A percentile compares a stretch with the other conserved stretches of the same genome.
These are phyloP conservation scores for Bubalus kerabau DNA, from an alignment of 2,113 vertebrate genomes.

Conservation along the genomic window DNA sequence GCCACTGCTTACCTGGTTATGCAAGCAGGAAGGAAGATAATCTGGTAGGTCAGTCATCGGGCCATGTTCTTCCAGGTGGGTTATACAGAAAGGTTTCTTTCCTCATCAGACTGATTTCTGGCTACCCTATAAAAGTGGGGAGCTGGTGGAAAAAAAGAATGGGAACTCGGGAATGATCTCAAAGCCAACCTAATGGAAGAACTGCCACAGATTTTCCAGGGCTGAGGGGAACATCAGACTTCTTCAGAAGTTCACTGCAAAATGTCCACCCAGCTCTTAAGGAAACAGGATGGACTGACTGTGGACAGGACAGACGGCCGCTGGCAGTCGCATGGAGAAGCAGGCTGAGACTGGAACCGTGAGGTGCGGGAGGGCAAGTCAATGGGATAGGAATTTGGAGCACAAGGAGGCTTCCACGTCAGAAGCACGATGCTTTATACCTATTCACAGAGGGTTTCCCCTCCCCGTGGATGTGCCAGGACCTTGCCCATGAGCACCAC, in stretches of 20 bases:
- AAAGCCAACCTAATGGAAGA: not conserved
- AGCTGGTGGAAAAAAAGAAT: constrained; percentile 20
- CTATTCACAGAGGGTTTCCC: not conserved
- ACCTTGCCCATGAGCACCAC: fast-evolving
- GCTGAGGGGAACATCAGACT: constrained; percentile 31
- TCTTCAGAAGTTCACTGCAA: not conserved
- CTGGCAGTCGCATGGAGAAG: not conserved
- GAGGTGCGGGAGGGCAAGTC: constrained; percentile 26
- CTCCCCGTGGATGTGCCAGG: not conserved
- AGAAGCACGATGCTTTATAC: not conserved
- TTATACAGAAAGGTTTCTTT: not conserved
- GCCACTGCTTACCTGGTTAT: not conserved
- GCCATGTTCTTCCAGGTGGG: not conserved
- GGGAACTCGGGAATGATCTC: not conserved
- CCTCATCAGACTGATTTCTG: not conserved
- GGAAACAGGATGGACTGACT: not conserved
- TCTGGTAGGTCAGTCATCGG: not conserved
- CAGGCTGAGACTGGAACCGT: not conserved
- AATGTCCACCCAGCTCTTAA: not conserved
- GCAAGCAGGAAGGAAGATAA: not conserved
- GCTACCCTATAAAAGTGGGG: not conserved
- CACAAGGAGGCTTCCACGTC: not conserved
- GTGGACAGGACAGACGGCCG: not conserved
- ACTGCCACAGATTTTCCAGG: constrained; percentile 44
- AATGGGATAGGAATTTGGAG: constrained; percentile 14